Evolutionary conservation across 2,113 vertebrate species (phyloP), one percentile per base, ranked within the genome.

Genomic region (Garra rufa): DNA sequence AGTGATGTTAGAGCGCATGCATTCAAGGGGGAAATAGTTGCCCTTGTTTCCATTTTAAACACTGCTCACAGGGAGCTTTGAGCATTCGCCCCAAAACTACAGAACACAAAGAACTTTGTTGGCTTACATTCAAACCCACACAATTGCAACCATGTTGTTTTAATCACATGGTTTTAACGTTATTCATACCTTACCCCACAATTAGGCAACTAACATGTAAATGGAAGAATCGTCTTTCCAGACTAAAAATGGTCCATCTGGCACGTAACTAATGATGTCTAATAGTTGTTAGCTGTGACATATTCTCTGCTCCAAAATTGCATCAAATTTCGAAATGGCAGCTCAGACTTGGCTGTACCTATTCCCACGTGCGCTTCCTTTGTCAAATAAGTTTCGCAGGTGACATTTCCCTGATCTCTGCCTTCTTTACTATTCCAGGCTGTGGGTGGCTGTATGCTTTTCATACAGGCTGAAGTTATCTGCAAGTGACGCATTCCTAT

Each of bases 11-110:
- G 61, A 57, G 59, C 69, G 26, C 50, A 75, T 76, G 43, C 17
- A 50, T 88, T 83, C 78, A 73, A 57, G 85, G 61, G 67, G 70
- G 26, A 61, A 82, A 48, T n/a, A 34, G 70, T 78, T 77, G 80
- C 83, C 75, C 81, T 82, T 70, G 85, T 86, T 85, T 90, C 81
- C 87, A 87, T 90, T 86, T 87, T 85, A 92, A 92, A 89, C 67
- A 9, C 83, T 71, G 88, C 90, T 91, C 15, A 30, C 71, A 85
- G 89, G 89, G 24, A 91, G 86, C 85, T 86, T 85, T 63, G 84
- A 91, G 90, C 89, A 86, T 52, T 81, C 80, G 38, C 85, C 90
- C 74, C 82, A 50, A 57, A 88, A 88, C 78, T 87, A 86, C 83
- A 83, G 61, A 70, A 2, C 34, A 85, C 63, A 77, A 71, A 55